Percentiles rank a stretch among this genome's conserved stretches.
Evolutionary conservation across 2,888 invertebrate genomes (phyloP).

Genomic region (Cheilosia vulpina): DNA sequence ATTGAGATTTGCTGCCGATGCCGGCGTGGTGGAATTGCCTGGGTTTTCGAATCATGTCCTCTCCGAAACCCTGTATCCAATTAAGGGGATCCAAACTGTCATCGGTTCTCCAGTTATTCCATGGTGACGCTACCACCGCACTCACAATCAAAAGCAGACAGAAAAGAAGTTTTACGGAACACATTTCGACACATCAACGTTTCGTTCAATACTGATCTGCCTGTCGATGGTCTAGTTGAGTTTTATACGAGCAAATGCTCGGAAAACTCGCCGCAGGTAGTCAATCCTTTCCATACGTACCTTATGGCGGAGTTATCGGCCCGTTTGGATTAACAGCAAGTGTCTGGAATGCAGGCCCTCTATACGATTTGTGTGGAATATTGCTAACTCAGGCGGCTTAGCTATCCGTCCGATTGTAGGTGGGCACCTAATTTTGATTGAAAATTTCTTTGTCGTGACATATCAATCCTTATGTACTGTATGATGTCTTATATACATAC

Average conservation of each 20-base stretch:
- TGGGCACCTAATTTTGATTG: constrained; percentile 13
- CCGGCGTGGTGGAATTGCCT: constrained; percentile 68
- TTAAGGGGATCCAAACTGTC: constrained; percentile 81
- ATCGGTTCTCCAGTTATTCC: constrained; percentile 75
- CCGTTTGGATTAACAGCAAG: constrained; percentile 35
- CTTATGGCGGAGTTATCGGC: constrained; percentile 39
- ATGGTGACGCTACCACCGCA: constrained; percentile 43
- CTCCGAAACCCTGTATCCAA: constrained; percentile 80
- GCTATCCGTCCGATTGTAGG: constrained; percentile 22
- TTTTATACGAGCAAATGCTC: constrained; percentile 41
- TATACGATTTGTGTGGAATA: constrained; percentile 17
- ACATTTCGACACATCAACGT: constrained; percentile 61
- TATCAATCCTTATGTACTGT: constrained; percentile 3
- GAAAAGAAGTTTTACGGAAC: constrained; percentile 32
- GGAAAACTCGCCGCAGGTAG: constrained; percentile 22
- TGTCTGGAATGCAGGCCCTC: constrained; percentile 4
- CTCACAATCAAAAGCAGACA: constrained; percentile 41
- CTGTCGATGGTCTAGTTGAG: constrained; percentile 28
- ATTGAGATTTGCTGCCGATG: constrained; percentile 31
- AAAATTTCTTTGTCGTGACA: constrained; percentile 20
- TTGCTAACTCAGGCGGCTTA: constrained; percentile 19
- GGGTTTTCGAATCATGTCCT: constrained; percentile 78
- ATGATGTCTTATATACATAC: no score
- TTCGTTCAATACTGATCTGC: constrained; percentile 54
- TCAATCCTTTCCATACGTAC: constrained; percentile 57